Conservation (phyloP, 2,888 invertebrate genomes). For the Eristalis intricaria region DNA sequence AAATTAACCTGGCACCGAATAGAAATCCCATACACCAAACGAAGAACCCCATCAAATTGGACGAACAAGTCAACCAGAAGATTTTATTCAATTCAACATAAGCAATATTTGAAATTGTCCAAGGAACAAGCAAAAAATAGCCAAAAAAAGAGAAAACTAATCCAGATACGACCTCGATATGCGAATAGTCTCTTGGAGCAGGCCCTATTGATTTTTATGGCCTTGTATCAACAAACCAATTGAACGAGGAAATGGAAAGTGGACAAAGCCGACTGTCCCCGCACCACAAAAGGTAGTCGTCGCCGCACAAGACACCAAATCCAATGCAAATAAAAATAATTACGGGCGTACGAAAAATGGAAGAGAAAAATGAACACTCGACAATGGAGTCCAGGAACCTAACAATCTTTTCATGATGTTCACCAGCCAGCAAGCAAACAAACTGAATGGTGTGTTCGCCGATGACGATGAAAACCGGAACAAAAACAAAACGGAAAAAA, state of each 20-base stretch:
- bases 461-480: background rate
- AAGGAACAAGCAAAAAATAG: slow-evolving; percentile 9
- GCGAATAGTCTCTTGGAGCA: background rate
- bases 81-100: slow-evolving; percentile 26
- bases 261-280: background rate
- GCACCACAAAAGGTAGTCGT: background rate
- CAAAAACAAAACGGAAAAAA: background rate
- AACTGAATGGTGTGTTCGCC: background rate
- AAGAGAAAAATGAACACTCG: background rate
- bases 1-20: slow-evolving; percentile 36
- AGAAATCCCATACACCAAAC: slow-evolving; percentile 12
- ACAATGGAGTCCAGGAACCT: slow-evolving; percentile 44
- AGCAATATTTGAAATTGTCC: slow-evolving; percentile 28
- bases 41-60: slow-evolving; percentile 6
- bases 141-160: slow-evolving; percentile 1
- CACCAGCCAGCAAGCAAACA: slow-evolving; percentile 13
- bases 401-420: slow-evolving; percentile 47
- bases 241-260: background rate
- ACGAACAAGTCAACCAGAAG: slow-evolving; percentile 29
- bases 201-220: slow-evolving; percentile 37
- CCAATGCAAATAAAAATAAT: slow-evolving; percentile 52
- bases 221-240: background rate
- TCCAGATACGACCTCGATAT: background rate
- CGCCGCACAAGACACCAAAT: slow-evolving; percentile 13
- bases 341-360: slow-evolving; percentile 5